Percentiles rank a stretch among this genome's conserved stretches.
Evolutionary conservation across 2,797 vertebrate genomes (phyloP).

Genomic region (Balearica regulorum): DNA sequence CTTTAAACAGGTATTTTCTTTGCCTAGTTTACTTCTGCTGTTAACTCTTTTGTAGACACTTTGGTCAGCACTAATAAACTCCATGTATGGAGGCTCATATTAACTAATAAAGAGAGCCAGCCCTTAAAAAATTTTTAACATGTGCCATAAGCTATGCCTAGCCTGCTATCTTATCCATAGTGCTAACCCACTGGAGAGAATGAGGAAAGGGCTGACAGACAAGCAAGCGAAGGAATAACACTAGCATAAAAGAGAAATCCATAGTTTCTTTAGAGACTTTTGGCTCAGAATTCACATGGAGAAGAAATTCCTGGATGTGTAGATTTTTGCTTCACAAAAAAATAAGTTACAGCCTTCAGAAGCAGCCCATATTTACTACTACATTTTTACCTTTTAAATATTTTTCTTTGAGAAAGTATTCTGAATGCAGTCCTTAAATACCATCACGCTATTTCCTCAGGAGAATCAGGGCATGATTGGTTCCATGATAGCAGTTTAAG

Average conservation of each 20-base stretch:
- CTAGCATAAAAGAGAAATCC: neutral
- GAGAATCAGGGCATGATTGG: neutral
- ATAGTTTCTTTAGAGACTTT: neutral
- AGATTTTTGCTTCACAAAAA: neutral
- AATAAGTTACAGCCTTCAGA: neutral
- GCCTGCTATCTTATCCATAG: neutral
- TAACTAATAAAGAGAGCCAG: neutral
- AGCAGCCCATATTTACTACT: neutral
- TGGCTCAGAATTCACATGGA: neutral
- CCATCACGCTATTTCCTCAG: neutral
- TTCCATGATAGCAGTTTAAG: neutral
- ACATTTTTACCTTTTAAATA: neutral
- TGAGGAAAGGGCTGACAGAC: neutral
- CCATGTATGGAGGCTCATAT: fast-evolving
- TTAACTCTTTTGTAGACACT: neutral
- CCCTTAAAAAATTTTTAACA: neutral
- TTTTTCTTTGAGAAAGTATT: neutral
- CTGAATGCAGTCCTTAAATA: neutral
- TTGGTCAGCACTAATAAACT: neutral
- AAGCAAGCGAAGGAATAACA: neutral
- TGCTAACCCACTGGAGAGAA: neutral
- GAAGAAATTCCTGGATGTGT: neutral
- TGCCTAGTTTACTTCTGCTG: neutral
- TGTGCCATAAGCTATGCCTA: neutral
- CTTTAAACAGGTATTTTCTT: neutral